Evolutionary conservation across 1,140 invertebrate species (phyloP).

Genomic region (Sarcophaga peregrina): DNA sequence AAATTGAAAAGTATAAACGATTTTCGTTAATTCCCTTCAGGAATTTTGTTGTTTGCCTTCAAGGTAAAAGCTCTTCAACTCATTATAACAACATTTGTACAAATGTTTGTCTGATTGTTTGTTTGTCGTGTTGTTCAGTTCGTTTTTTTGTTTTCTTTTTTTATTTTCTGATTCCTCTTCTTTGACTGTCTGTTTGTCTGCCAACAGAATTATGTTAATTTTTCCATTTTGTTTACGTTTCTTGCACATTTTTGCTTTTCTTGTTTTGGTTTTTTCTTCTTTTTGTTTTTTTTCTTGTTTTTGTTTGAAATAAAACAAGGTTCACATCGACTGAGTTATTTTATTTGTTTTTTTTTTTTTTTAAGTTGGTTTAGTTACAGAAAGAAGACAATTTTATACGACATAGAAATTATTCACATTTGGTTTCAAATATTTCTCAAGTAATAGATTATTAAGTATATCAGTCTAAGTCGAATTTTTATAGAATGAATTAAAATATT

Average conservation of each 20-base stretch:
- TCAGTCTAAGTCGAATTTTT: too few species aligned
- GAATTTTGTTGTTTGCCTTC: background rate
- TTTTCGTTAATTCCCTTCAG: background rate
- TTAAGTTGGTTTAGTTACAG: too few species aligned
- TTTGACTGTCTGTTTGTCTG: constrained; percentile 16
- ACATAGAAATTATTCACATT: too few species aligned
- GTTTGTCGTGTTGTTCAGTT: background rate
- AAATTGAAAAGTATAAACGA: background rate
- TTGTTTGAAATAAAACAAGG: background rate
- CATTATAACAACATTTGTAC: background rate
- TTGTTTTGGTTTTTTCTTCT: background rate
- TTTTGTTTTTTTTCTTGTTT: background rate
- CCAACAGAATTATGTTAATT: constrained; percentile 20
- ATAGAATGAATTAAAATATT: too few species aligned
- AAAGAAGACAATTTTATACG: too few species aligned
- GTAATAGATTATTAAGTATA: too few species aligned
- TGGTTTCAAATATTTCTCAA: too few species aligned
- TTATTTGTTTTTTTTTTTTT: too few species aligned
- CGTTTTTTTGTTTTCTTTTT: too few species aligned
- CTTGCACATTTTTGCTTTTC: background rate
- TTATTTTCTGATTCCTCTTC: too few species aligned
- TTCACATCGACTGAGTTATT: too few species aligned
- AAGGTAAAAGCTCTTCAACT: background rate
- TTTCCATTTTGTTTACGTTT: background rate
- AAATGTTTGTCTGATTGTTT: background rate